Percentiles rank a stretch among this genome's conserved stretches.
phyloP scores from a whole-genome alignment of 2,113 vertebrate genomes.

The Noturus placidus region DNA sequence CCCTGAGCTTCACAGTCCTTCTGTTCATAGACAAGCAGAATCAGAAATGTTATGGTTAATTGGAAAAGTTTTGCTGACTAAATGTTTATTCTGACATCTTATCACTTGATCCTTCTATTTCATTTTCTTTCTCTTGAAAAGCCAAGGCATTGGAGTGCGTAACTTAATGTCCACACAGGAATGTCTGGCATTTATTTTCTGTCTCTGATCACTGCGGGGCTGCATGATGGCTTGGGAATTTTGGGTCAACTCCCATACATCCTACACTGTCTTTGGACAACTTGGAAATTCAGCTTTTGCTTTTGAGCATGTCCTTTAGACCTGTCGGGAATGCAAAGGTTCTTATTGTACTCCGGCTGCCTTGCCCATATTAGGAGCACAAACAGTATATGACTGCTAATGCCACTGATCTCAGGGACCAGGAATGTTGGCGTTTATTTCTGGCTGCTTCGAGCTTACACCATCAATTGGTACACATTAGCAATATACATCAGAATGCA shows the following conservation, averaged over 20 bases:
- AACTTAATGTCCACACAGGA: conserved; percentile 36
- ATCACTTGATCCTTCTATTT: conserved; percentile 7
- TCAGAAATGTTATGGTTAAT: background rate
- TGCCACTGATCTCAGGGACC: conserved; percentile 40
- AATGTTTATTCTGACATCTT: conserved; percentile 24
- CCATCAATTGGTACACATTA: conserved; percentile 34
- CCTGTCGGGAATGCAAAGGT: conserved; percentile 39
- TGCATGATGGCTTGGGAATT: conserved; percentile 47
- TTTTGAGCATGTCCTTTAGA: conserved; percentile 26
- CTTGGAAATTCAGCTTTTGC: conserved; percentile 44
- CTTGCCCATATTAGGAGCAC: conserved; percentile 36
- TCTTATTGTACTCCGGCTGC: conserved; percentile 28
- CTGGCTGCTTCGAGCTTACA: background rate
- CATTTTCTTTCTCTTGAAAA: background rate
- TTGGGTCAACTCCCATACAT: conserved; percentile 48
- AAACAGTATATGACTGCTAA: conserved; percentile 11
- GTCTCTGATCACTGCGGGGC: conserved; percentile 49
- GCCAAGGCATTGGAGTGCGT: conserved; percentile 31
- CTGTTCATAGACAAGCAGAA: background rate
- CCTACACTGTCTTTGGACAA: conserved; percentile 49
- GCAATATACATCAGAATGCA: conserved; percentile 25
- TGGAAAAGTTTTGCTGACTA: background rate
- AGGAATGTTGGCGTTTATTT: conserved; percentile 39
- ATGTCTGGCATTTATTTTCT: conserved; percentile 47
- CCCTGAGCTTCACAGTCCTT: background rate